Evolutionary conservation across 2,797 vertebrate genomes (phyloP).

Genomic region (Steatocranus sp.): DNA sequence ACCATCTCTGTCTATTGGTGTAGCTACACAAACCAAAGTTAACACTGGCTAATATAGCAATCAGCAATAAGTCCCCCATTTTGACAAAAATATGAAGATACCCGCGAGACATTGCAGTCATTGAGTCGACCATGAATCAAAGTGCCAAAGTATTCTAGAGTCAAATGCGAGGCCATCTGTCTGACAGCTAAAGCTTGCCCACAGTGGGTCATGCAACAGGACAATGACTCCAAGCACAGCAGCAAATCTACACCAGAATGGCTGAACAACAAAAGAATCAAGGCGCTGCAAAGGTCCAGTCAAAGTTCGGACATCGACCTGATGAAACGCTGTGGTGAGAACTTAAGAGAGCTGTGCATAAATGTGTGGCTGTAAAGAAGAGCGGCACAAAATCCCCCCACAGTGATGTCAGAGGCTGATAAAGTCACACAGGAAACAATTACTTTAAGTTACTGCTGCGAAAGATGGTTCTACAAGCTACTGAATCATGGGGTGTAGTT

Average conservation of each 20-base stretch:
- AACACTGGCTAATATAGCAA: not conserved
- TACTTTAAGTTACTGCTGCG: not conserved
- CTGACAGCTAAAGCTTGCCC: not conserved
- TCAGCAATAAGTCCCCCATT: not conserved
- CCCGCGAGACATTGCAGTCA: no score
- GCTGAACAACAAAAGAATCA: not conserved
- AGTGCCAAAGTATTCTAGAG: not conserved
- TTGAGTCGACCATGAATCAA: no score
- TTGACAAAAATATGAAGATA: no score
- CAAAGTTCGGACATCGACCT: not conserved
- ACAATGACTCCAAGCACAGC: not conserved
- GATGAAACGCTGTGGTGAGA: not conserved
- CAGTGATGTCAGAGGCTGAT: not conserved
- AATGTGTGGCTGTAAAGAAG: not conserved
- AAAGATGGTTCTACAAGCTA: not conserved
- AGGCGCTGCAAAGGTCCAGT: not conserved
- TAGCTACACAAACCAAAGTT: not conserved
- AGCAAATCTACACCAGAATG: not conserved
- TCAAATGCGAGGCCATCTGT: not conserved
- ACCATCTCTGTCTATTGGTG: not conserved
- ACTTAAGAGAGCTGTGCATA: not conserved
- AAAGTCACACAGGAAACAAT: not conserved
- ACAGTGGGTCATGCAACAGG: not conserved
- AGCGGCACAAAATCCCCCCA: not conserved
- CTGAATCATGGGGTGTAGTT: not conserved